Percentiles rank a stretch among this genome's conserved stretches.
Evolutionary conservation across 1,140 invertebrate genomes (phyloP).

Genomic region (Leptonema lineaticorne): DNA sequence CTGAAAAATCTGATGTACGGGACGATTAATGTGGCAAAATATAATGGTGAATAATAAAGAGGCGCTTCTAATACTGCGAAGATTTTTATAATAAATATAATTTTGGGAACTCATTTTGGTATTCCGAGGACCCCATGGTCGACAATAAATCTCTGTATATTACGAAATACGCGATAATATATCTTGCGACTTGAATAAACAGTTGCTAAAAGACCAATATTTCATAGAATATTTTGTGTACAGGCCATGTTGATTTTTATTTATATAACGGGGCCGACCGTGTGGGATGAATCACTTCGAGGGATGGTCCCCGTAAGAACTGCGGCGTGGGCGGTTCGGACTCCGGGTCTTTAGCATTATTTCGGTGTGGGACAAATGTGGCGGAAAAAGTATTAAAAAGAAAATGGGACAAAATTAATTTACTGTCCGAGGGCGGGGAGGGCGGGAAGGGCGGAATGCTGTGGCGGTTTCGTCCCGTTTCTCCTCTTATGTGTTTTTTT

Average conservation of each 20-base stretch:
- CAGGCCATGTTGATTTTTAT: slow-evolving; percentile 19
- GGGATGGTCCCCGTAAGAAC: not conserved
- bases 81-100: slow-evolving; percentile 16
- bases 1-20: too few species aligned
- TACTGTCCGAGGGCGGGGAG: too few species aligned
- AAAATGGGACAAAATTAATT: slow-evolving; percentile 26
- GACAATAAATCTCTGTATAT: slow-evolving; percentile 19
- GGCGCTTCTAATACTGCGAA: not conserved
- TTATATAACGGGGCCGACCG: not conserved
- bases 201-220: slow-evolving; percentile 24
- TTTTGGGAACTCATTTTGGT: slow-evolving; percentile 9
- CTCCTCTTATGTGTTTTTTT: too few species aligned
- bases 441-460: too few species aligned
- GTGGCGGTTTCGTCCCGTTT: too few species aligned
- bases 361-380: not conserved
- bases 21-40: too few species aligned
- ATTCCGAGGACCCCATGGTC: not conserved
- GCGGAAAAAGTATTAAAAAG: slow-evolving; percentile 24
- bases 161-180: slow-evolving; percentile 23
- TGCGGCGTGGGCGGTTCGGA: not conserved
- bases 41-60: not conserved
- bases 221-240: slow-evolving; percentile 15
- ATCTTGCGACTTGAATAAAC: slow-evolving; percentile 22
- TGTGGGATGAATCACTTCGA: not conserved
- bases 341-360: not conserved